Evolutionary conservation across 92 coral and sea anemone species (phyloP), one percentile per base, ranked within the genome.

Genomic region (Pocillopora meandrina): DNA sequence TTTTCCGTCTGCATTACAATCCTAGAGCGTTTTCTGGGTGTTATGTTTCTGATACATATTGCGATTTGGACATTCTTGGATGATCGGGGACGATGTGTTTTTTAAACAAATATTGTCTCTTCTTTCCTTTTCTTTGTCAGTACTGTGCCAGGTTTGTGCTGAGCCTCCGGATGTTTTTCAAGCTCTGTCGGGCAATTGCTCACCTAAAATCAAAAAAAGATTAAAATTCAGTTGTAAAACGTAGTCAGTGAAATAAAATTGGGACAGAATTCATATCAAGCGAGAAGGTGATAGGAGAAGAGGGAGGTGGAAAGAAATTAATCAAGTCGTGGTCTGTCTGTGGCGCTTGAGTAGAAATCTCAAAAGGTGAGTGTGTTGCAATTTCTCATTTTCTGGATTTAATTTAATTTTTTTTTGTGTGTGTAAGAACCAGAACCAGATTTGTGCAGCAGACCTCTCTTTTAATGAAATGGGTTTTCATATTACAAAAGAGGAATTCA

Each of bases 71-170:
- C 61, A 73, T 56, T 49, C 77, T 10, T 13, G 19, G 18, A 34
- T 21, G 8, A 61, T 49, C 12, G 15, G 16, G 42, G 34, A 21
- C 5, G 5, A 14, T 33, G 26, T 5, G 16, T 33, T 61, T 47
- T 75, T 76, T 87, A 96, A 34, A 96, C 99, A 82, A 94, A 96
- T 70, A 97, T 97, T 5, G 99, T 97, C 84, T 97, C 99, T 49
- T 97, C 99, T 65, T 97, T 97, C 49, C 99, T 93, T 88, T 97
- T 97, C 90, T 97, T 97, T 65, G 96, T 95, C 58, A 97, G 86
- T 56, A 97, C 99, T 42, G 98, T 95, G 55, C 99, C 99, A 34
- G 98, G 98, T 59, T 97, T 97, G 91, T 94, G 98, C 55, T 97
- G 99, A 26, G 99, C 99, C 0, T 97, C 99, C 1, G 99, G 99